Base-by-base conservation (phyloP, 2,797 vertebrate species). In the Synaphobranchus kaupii region DNA sequence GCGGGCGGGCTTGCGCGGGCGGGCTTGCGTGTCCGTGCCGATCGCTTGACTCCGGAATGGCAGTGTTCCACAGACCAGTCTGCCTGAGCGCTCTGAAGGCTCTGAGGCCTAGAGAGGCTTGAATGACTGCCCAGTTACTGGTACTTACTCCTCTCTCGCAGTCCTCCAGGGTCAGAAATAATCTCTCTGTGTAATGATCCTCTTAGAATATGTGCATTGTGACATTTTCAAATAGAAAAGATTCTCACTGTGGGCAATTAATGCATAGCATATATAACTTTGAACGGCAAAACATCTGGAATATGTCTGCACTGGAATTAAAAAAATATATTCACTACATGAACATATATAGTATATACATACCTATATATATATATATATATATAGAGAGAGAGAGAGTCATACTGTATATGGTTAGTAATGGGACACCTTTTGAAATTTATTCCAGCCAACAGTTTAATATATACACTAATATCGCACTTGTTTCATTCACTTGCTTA, bases 401-500 rank as follows among this genome's bases (percentile, higher is more conserved):
- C 39, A 39, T 39, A 39, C 3, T 39, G 39, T 39, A 39, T 39
- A 39, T 39, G 39, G 39, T 39, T 39, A 39, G 39, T 39, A 39
- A 15, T 63, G 60, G 60, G 9, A 73, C 12, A 73, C 68, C 28
- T 4, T 73, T 31, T 73, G 68, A 73, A 31, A 73, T 73, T 2
- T 34, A 73, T 73, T 9, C n/a, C 68, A 10, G 68, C 28, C 15
- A 34, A 34, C 31, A 34, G 31, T 34, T 78, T 78, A 78, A 78
- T 44, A 78, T 34, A 71, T 78, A 47, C 34, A 17, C 28, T 31
- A 73, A 73, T 66, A 66, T 73, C 4, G 12, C 12, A 34, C 31
- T 73, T 73, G 60, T 73, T 73, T 73, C 68, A 34, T 73, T 73
- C 68, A 73, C 68, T 54, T 50, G 22, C 81, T 83, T 83, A 83